These are phyloP conservation scores for Hydrolagus affinis DNA, from an alignment of 2,113 vertebrate species.

Conservation along the genomic window DNA sequence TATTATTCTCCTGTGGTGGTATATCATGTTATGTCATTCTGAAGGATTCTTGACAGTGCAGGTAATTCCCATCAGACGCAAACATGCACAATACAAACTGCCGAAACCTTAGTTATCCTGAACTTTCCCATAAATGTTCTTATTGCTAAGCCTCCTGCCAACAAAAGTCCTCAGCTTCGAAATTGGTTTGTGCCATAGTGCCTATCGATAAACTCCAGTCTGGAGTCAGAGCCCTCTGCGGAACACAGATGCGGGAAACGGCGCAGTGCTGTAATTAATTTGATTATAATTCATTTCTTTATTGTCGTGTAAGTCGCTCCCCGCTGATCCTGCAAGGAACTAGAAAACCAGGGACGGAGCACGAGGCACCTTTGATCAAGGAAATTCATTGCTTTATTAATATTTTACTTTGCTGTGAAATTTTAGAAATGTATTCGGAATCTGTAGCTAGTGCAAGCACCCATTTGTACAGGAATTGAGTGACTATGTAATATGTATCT, in stretches of 20 bases:
- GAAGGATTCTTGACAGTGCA: conserved; percentile 4
- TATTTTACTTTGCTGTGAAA: conserved; percentile 20
- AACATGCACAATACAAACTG: conserved; percentile 34
- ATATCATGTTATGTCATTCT: background rate
- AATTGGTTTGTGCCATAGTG: conserved; percentile 44
- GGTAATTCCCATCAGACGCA: conserved; percentile 45
- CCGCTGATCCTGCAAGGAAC: conserved; percentile 38
- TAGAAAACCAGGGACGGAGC: background rate
- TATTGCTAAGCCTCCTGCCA: conserved; percentile 44
- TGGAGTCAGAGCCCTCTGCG: conserved; percentile 42
- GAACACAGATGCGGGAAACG: conserved; percentile 43
- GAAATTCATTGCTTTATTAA: conserved; percentile 12
- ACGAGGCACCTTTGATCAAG: background rate
- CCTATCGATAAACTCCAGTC: conserved; percentile 41
- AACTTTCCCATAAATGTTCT: conserved; percentile 47
- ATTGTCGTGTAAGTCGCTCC: conserved; percentile 44
- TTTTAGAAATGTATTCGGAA: background rate
- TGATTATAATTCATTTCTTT: conserved; percentile 48
- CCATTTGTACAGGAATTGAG: background rate
- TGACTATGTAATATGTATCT: background rate
- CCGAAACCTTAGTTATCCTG: conserved; percentile 47
- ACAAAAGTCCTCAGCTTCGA: conserved; percentile 47
- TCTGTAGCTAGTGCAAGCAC: background rate
- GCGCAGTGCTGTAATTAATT: conserved; percentile 55
- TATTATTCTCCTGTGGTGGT: background rate